A percentile compares a stretch with the other conserved stretches of the same genome.
Evolutionary conservation across 2,113 vertebrate genomes (phyloP).

Genomic region (Rafetus swinhoei): DNA sequence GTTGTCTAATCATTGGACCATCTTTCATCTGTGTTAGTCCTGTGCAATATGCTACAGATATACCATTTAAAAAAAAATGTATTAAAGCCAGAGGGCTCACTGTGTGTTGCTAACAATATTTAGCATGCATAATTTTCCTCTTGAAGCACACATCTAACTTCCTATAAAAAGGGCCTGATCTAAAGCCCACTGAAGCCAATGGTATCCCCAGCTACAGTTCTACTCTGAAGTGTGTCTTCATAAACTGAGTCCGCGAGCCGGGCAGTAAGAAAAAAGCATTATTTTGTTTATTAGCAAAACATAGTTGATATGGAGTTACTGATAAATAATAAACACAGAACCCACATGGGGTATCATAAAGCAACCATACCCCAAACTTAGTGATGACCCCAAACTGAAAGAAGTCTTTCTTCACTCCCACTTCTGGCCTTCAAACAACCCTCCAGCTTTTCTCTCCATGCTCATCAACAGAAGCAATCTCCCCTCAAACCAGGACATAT

Average conservation of each 20-base stretch:
- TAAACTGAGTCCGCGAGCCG: background rate
- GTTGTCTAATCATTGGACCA: background rate
- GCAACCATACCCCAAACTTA: background rate
- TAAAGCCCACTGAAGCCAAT: background rate
- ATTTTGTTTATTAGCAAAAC: background rate
- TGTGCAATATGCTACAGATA: background rate
- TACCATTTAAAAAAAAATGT: background rate
- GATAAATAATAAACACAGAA: background rate
- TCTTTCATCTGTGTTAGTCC: background rate
- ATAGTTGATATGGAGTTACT: background rate
- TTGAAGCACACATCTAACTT: background rate
- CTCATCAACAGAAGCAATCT: background rate
- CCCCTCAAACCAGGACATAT: background rate
- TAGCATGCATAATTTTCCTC: background rate
- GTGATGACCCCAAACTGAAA: background rate
- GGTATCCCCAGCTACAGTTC: fast-evolving
- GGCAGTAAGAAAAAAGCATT: background rate
- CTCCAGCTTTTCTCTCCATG: background rate
- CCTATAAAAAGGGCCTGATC: background rate
- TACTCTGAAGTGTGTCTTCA: background rate
- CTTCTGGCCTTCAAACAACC: background rate
- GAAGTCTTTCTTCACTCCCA: background rate
- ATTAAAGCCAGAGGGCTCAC: background rate
- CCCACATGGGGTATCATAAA: background rate
- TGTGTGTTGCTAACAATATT: background rate